These are phyloP conservation scores for Protosalanx chinensis DNA, from an alignment of 2,797 vertebrate genomes.

Conservation along the genomic window DNA sequence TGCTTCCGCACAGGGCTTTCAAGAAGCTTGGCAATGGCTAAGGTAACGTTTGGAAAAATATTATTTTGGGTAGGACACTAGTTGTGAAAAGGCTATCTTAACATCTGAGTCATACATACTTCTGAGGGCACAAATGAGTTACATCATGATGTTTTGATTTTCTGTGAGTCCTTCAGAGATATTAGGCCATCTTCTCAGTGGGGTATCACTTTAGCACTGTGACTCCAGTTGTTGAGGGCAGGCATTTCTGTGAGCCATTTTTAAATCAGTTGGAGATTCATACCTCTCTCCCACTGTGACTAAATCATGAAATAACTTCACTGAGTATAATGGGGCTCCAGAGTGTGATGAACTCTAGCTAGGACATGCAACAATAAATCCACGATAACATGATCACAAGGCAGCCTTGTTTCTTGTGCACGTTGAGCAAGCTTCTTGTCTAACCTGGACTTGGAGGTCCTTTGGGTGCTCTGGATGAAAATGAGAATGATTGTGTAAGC, in stretches of 20 bases:
- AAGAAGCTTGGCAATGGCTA: too few relatives aligned
- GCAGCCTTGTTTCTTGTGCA: too few relatives aligned
- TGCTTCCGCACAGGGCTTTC: too few relatives aligned
- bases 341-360: background rate
- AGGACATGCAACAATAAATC: background rate
- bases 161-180: slow-evolving; percentile 3
- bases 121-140: background rate
- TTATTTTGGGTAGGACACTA: background rate
- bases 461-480: background rate
- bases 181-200: background rate
- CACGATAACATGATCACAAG: background rate
- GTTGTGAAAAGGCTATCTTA: background rate
- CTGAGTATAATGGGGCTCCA: background rate
- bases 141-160: background rate
- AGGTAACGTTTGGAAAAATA: background rate
- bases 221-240: background rate
- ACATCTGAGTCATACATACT: background rate
- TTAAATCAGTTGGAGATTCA: slow-evolving; percentile 1
- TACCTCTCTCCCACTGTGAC: background rate
- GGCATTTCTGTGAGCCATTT: background rate
- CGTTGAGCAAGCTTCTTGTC: background rate
- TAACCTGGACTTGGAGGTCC: background rate
- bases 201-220: background rate
- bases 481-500: slow-evolving; percentile 5
- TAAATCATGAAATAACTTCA: background rate